phyloP scores from a whole-genome alignment of 2,888 invertebrate species.

The Philaethria dido region DNA sequence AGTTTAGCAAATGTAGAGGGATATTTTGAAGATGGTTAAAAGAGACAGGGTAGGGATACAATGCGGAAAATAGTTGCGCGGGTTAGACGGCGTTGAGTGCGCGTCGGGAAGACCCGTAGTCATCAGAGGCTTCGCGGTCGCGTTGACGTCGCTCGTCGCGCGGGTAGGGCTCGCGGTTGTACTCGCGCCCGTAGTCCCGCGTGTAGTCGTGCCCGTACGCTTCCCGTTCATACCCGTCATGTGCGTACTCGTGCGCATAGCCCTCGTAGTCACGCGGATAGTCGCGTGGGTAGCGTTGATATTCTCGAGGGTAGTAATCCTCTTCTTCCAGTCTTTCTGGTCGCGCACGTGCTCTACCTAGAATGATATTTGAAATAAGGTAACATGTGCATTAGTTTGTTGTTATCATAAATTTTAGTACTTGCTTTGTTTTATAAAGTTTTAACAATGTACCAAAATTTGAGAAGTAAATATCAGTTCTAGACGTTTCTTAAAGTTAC shows the following conservation, averaged over 20 bases:
- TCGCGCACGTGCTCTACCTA: constrained; percentile 78
- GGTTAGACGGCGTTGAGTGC: constrained; percentile 90
- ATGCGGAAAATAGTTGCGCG: constrained; percentile 33
- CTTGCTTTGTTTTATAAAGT: neutral
- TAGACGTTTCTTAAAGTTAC: constrained; percentile 8
- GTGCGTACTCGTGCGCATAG: constrained; percentile 57
- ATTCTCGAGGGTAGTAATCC: constrained; percentile 62
- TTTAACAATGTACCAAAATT: constrained; percentile 5
- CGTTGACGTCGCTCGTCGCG: constrained; percentile 74
- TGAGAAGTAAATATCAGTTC: neutral
- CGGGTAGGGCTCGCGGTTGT: constrained; percentile 80
- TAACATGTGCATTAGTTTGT: neutral
- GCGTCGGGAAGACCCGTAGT: constrained; percentile 86
- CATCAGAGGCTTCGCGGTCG: constrained; percentile 75
- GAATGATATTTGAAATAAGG: constrained; percentile 19
- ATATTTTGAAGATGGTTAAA: constrained; percentile 4
- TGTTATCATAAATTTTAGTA: constrained; percentile 12
- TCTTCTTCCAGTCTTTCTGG: constrained; percentile 85
- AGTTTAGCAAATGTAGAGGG: neutral
- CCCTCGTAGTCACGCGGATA: constrained; percentile 61
- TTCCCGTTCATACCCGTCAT: constrained; percentile 67
- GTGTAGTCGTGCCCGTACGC: constrained; percentile 68
- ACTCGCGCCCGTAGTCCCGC: constrained; percentile 68
- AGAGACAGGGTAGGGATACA: constrained; percentile 32
- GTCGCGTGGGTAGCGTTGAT: constrained; percentile 55